These are phyloP conservation scores for Noctua janthe DNA, from an alignment of 2,888 invertebrate species.

Conservation along the genomic window DNA sequence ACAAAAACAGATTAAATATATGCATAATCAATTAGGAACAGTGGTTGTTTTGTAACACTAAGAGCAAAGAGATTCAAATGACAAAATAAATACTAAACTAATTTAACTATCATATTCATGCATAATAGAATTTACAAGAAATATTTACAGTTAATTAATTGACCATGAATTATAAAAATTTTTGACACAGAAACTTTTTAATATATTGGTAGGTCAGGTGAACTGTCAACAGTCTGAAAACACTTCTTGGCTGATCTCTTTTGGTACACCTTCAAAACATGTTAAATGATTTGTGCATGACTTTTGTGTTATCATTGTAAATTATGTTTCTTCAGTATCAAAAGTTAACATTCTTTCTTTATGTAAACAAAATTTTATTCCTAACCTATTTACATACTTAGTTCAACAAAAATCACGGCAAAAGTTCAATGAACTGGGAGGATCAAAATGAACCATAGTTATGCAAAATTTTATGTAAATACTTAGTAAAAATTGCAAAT, in stretches of 20 bases:
- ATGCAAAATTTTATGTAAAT: slow-evolving; percentile 18
- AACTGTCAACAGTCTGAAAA: slow-evolving; percentile 15
- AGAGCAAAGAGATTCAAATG: slow-evolving; percentile 25
- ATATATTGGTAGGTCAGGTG: slow-evolving; percentile 21
- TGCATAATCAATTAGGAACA: neutral
- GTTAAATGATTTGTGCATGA: slow-evolving; percentile 1
- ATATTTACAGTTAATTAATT: slow-evolving; percentile 18
- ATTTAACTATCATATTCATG: slow-evolving; percentile 37
- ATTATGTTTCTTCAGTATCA: slow-evolving; percentile 4
- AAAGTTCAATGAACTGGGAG: slow-evolving; percentile 72
- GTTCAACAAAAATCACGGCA: slow-evolving; percentile 63
- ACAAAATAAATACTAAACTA: slow-evolving; percentile 30
- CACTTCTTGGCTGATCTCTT: neutral
- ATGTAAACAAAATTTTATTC: slow-evolving; percentile 61
- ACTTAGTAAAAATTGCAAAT: slow-evolving; percentile 19
- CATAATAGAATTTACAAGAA: slow-evolving; percentile 21
- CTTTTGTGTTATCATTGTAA: slow-evolving; percentile 9
- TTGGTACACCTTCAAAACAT: neutral
- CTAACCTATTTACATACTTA: slow-evolving; percentile 66
- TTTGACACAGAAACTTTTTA: slow-evolving; percentile 14
- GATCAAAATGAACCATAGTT: slow-evolving; percentile 35
- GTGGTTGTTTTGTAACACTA: neutral
- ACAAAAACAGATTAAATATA: neutral
- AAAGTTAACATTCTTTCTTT: slow-evolving; percentile 29
- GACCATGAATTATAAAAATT: slow-evolving; percentile 14